Conservation (phyloP, 2,797 vertebrate genomes). For the Rhinichthys osculus region DNA sequence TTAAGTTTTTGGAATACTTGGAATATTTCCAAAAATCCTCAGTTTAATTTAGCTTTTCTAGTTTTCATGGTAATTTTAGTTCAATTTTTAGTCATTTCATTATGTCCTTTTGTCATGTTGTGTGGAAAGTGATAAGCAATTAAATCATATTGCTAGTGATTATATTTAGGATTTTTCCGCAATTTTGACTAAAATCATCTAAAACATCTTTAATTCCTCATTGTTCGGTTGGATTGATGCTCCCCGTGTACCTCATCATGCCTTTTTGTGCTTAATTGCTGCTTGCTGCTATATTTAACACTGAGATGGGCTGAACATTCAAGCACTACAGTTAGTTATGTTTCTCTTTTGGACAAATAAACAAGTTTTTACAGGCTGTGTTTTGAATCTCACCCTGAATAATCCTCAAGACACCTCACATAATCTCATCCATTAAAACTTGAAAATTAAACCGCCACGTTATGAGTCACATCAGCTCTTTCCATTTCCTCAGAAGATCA, state of each 20-base stretch:
- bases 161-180: neutral
- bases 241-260: neutral
- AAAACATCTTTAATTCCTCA: neutral
- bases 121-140: no score
- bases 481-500: neutral
- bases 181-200: neutral
- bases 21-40: no score
- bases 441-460: neutral
- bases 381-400: neutral
- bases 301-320: neutral
- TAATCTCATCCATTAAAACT: conserved; percentile 11
- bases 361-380: neutral
- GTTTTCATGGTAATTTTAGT: no score
- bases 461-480: neutral
- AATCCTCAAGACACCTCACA: neutral
- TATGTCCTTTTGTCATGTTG: no score
- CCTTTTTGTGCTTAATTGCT: neutral
- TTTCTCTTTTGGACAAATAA: neutral
- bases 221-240: neutral
- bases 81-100: no score
- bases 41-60: no score
- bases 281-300: neutral
- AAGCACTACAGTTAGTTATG: neutral
- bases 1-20: no score
- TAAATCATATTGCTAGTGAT: neutral